Conservation (phyloP, 1,140 invertebrate species). For the Apolygus lucorum region DNA sequence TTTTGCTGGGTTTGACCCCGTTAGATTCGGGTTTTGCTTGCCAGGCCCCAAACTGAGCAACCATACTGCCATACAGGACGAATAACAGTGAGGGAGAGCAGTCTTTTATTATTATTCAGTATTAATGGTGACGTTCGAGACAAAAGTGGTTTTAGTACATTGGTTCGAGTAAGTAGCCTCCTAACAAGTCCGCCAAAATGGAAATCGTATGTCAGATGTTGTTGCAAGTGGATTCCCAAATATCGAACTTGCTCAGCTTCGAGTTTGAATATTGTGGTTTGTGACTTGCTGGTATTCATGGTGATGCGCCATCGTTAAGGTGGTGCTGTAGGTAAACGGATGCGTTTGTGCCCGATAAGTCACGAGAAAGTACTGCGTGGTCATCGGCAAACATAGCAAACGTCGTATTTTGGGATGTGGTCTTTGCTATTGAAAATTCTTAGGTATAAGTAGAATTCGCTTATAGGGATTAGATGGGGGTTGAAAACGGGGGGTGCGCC, state of each 20-base stretch:
- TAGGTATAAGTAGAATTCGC: no score
- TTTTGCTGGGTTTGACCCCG: neutral
- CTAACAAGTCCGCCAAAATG: neutral
- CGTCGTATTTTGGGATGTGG: neutral
- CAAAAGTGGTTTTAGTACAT: neutral
- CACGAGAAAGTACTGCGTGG: neutral
- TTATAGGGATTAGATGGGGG: no score
- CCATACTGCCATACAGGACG: neutral
- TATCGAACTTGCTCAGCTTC: neutral
- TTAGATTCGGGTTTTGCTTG: no score
- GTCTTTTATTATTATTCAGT: no score
- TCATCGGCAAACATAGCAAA: neutral
- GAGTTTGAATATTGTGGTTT: neutral
- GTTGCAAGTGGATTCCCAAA: neutral
- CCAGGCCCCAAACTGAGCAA: no score
- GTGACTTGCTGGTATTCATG: neutral
- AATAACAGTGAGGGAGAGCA: neutral
- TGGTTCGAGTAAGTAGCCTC: neutral
- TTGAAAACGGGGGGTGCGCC: no score
- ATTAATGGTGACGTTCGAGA: neutral
- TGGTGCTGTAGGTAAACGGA: neutral
- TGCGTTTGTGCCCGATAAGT: neutral
- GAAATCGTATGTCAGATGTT: neutral
- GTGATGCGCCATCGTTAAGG: neutral
- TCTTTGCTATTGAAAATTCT: no score